phyloP scores from a whole-genome alignment of 2,888 invertebrate species.

The Acanthosepion lycidas region DNA sequence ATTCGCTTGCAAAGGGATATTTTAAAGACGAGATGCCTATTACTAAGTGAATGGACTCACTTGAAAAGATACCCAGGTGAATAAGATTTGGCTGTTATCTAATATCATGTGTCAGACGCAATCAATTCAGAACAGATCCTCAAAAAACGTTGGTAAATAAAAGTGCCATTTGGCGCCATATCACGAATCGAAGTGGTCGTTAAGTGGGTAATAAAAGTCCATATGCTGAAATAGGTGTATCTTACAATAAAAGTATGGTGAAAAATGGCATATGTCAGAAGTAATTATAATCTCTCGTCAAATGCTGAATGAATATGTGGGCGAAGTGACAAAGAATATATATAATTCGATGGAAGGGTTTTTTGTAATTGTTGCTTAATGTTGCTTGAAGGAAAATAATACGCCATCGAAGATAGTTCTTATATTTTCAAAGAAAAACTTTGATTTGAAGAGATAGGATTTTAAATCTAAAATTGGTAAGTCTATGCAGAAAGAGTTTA shows the following conservation, averaged over 20 bases:
- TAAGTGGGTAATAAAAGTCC: conserved; percentile 21
- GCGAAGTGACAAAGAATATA: background rate
- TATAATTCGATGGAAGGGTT: background rate
- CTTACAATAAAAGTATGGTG: background rate
- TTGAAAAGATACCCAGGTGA: background rate
- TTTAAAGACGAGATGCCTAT: background rate
- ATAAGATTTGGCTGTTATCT: background rate
- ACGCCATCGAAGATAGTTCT: too few relatives aligned
- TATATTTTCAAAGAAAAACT: too few relatives aligned
- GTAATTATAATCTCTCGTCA: background rate
- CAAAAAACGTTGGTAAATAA: background rate
- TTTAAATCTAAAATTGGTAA: too few relatives aligned
- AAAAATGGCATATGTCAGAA: background rate
- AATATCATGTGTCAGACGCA: background rate
- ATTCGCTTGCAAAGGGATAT: background rate
- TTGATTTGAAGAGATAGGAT: too few relatives aligned
- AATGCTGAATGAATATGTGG: background rate
- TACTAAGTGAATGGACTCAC: background rate
- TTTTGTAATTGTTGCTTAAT: background rate
- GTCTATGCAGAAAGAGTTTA: too few relatives aligned
- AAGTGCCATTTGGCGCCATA: conserved; percentile 16
- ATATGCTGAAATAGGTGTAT: background rate
- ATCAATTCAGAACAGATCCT: background rate
- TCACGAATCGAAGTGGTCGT: conserved; percentile 4
- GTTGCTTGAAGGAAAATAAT: background rate